Conservation (phyloP, 2,797 vertebrate species). For the Heteromormyrus szaboi region DNA sequence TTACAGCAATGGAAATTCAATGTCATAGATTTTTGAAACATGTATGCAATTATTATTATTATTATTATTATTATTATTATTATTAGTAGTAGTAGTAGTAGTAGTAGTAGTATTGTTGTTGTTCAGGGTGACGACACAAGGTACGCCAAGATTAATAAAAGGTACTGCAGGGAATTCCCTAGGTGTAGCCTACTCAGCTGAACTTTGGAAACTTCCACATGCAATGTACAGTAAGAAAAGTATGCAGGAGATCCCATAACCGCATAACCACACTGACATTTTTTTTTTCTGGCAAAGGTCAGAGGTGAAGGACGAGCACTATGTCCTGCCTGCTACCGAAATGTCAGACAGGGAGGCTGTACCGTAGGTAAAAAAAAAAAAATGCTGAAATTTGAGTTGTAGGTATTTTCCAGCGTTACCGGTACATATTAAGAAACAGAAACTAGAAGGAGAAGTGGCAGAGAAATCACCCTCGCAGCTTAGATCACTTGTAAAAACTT, state of each 20-base stretch:
- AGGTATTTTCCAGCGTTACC: background rate
- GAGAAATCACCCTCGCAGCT: background rate
- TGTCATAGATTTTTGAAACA: background rate
- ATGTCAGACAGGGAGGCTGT: background rate
- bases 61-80: background rate
- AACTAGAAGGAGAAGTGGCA: background rate
- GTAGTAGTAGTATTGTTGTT: background rate
- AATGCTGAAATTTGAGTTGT: background rate
- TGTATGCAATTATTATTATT: background rate
- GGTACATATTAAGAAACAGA: background rate
- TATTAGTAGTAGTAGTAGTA: background rate
- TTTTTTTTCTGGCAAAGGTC: background rate
- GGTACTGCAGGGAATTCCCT: background rate
- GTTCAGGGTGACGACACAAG: background rate
- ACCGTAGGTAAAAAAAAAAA: background rate
- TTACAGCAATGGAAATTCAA: background rate
- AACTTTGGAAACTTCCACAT: background rate
- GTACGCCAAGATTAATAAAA: background rate
- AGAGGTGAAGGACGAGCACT: background rate
- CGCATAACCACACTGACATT: background rate
- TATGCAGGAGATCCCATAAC: background rate
- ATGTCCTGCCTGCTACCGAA: background rate
- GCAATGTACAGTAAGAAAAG: background rate
- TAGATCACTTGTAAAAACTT: background rate
- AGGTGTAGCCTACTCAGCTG: background rate